Conservation (phyloP, 2,113 vertebrate species). For the Protomyctophum bolini region DNA sequence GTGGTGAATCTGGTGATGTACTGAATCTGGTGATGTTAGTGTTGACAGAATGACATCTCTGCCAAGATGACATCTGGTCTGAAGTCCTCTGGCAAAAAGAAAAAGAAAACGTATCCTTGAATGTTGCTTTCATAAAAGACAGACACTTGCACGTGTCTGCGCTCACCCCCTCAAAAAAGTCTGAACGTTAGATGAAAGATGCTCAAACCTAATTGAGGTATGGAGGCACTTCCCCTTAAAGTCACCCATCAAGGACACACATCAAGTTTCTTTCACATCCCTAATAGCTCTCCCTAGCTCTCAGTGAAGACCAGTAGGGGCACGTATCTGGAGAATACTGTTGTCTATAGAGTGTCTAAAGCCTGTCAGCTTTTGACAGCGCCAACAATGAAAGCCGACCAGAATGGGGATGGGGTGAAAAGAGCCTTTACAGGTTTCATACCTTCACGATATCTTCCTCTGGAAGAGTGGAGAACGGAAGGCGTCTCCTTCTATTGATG, state of each 20-base stretch:
- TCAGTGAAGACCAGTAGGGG: slow-evolving; percentile 48
- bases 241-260: slow-evolving; percentile 53
- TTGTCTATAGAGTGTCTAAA: slow-evolving; percentile 56
- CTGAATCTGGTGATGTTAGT: slow-evolving; percentile 13
- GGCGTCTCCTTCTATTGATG: slow-evolving; percentile 49
- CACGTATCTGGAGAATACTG: slow-evolving; percentile 57
- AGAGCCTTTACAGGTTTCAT: slow-evolving; percentile 62
- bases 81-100: slow-evolving; percentile 32
- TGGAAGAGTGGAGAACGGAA: slow-evolving; percentile 45
- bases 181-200: slow-evolving; percentile 32
- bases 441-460: slow-evolving; percentile 49
- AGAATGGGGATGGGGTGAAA: slow-evolving; percentile 58
- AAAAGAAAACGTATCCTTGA: slow-evolving; percentile 19
- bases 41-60: slow-evolving; percentile 14
- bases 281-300: slow-evolving; percentile 52
- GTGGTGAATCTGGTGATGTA: slow-evolving; percentile 39
- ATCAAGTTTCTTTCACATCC: slow-evolving; percentile 51
- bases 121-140: slow-evolving; percentile 28
- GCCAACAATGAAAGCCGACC: slow-evolving; percentile 60
- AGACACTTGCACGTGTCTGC: not conserved
- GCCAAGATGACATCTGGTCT: slow-evolving; percentile 40
- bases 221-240: slow-evolving; percentile 27
- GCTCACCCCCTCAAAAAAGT: slow-evolving; percentile 14
- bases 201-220: slow-evolving; percentile 34
- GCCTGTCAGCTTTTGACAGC: slow-evolving; percentile 68